Conservation (phyloP, 2,113 vertebrate genomes). For the Gnathonemus echidnorhynchus region DNA sequence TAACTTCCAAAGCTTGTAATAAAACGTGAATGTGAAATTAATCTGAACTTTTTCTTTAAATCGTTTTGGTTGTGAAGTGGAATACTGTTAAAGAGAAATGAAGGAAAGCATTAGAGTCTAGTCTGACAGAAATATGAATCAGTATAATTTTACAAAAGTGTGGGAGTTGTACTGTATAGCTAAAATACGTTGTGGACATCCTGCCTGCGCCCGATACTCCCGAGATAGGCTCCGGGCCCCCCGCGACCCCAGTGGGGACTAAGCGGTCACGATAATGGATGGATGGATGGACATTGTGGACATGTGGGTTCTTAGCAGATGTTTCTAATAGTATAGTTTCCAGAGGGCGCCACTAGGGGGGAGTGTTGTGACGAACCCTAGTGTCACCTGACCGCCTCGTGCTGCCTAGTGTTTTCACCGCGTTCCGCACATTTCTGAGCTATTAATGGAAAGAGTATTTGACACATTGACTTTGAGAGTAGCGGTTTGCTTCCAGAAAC, state of each 20-base stretch:
- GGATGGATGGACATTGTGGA: neutral
- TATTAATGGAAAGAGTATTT: slow-evolving; percentile 59
- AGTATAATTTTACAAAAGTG: neutral
- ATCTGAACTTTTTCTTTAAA: neutral
- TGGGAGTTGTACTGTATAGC: neutral
- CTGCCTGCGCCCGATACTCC: too few species aligned
- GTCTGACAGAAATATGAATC: neutral
- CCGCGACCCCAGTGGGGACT: too few species aligned
- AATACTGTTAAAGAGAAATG: neutral
- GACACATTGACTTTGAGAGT: slow-evolving; percentile 47
- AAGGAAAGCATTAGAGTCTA: neutral
- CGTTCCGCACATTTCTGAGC: slow-evolving; percentile 45
- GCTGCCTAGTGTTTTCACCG: slow-evolving; percentile 41
- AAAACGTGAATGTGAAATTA: neutral
- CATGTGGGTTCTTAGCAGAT: neutral
- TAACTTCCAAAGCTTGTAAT: neutral
- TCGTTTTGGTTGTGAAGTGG: neutral
- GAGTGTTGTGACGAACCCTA: neutral
- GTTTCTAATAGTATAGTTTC: neutral
- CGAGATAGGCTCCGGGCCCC: too few species aligned
- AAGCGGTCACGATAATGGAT: too few species aligned
- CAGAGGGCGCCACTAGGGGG: slow-evolving; percentile 18
- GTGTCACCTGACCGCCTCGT: slow-evolving; percentile 45
- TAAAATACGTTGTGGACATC: too few species aligned
- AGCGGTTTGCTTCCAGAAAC: slow-evolving; percentile 18